phyloP scores from a whole-genome alignment of 1,140 invertebrate genomes.

The Popillia japonica region DNA sequence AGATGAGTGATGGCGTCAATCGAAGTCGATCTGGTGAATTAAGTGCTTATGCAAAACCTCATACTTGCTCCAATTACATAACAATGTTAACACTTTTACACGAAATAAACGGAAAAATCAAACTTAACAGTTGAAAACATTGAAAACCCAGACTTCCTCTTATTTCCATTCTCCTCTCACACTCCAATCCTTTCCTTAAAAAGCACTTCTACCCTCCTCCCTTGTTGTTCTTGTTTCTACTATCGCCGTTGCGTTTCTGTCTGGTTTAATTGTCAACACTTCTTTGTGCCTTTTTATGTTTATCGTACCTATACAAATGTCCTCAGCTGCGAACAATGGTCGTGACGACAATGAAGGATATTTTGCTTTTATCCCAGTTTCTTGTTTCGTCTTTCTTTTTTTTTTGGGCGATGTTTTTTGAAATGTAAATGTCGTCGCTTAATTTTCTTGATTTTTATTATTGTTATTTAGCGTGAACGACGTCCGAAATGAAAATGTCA shows the following conservation, averaged over 20 bases:
- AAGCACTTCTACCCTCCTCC: background rate
- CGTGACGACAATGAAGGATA: background rate
- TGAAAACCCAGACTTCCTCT: too few species aligned
- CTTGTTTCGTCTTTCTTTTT: background rate
- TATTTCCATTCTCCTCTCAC: too few species aligned
- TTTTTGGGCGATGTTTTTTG: background rate
- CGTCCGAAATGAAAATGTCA: background rate
- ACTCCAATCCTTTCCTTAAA: too few species aligned
- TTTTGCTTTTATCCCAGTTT: background rate
- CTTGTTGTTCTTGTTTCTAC: background rate
- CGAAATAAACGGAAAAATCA: too few species aligned
- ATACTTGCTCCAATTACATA: too few species aligned
- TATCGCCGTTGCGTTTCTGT: background rate
- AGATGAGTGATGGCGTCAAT: too few species aligned
- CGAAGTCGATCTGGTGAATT: too few species aligned
- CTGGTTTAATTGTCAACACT: constrained; percentile 1
- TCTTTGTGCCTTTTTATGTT: background rate
- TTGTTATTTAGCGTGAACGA: background rate
- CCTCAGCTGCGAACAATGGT: constrained; percentile 3
- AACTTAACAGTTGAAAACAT: too few species aligned
- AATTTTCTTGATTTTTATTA: constrained; percentile 8
- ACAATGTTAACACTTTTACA: too few species aligned
- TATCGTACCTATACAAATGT: background rate
- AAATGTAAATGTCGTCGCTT: constrained; percentile 1
- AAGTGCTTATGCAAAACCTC: too few species aligned